Evolutionary conservation across 2,888 invertebrate genomes (phyloP).

Genomic region (Tenthredo scrophulariae): DNA sequence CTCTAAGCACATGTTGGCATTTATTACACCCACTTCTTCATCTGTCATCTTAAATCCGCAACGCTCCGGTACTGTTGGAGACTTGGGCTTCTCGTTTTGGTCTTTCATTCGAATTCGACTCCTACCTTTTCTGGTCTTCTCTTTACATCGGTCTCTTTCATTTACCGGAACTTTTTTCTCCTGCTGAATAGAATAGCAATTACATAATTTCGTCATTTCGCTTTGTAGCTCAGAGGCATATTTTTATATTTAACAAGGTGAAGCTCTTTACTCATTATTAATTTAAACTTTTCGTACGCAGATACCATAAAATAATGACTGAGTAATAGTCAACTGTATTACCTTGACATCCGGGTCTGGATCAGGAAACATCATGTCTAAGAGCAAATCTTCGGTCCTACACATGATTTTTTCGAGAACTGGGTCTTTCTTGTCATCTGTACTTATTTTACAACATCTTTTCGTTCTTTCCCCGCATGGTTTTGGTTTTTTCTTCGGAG

Average conservation of each 20-base stretch:
- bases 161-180: constrained; percentile 12
- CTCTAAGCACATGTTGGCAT: constrained; percentile 63
- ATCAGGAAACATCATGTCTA: constrained; percentile 69
- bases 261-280: background rate
- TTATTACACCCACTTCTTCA: constrained; percentile 65
- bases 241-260: background rate
- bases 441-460: constrained; percentile 61
- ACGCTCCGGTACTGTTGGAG: constrained; percentile 55
- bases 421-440: constrained; percentile 60
- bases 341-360: constrained; percentile 42
- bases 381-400: constrained; percentile 69
- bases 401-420: constrained; percentile 65
- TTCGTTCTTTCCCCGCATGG: constrained; percentile 64
- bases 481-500: constrained; percentile 57
- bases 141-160: constrained; percentile 28
- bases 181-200: background rate
- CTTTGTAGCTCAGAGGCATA: background rate
- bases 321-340: background rate
- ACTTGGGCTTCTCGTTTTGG: constrained; percentile 48
- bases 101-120: constrained; percentile 53
- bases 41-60: constrained; percentile 65
- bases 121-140: constrained; percentile 16
- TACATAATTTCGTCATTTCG: background rate
- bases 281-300: background rate
- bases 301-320: background rate